Base-by-base conservation (phyloP, 2,797 vertebrate genomes). In the Oophaga sylvatica region DNA sequence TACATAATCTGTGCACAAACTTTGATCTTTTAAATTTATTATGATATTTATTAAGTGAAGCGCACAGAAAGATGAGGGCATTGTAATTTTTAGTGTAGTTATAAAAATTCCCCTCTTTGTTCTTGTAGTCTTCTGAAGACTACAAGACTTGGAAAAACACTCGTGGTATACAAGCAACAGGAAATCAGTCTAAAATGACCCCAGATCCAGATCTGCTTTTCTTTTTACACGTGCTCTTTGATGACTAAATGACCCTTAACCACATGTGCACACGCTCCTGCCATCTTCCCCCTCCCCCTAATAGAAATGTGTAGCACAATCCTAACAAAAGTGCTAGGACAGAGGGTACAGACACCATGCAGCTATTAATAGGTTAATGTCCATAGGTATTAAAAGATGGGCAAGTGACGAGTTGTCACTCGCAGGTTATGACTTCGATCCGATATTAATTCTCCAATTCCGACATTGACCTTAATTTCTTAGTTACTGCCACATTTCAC, bases 191-290 rank as follows among this genome's bases (percentile, higher is more conserved):
- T 73, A 35, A 83, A 80, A 83, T 89, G 80, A 89, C 80, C 88
- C 80, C 75, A 87, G 63, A 83, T 83, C 80, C 75, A 87, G 63
- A 83, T 83, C 80, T 83, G 84, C 75, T 88, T 90, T 91, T 88
- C 75, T 85, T 89, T 91, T 88, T 65, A 90, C 87, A 71, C 73
- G 41, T 90, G 83, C 0, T 5, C 83, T 92, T 90, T 89, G 90
- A 92, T 89, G 90, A 77, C 80, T 90, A 87, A 90, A 88, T 68
- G 53, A 62, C 73, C 41, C 59, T 45, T 70, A 89, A 80, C 80
- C 87, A 62, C 19, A 83, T 85, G 0, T 91, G 90, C 87, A 77
- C 41, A 57, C 79, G 63, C 19, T 65, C 78, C 19, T 45, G 29
- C 17, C 79, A 81, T 53, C 73, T 76, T 12, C 45, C 45, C 75